Base-by-base conservation (phyloP, 1,140 invertebrate species). In the Drosophila albomicans region DNA sequence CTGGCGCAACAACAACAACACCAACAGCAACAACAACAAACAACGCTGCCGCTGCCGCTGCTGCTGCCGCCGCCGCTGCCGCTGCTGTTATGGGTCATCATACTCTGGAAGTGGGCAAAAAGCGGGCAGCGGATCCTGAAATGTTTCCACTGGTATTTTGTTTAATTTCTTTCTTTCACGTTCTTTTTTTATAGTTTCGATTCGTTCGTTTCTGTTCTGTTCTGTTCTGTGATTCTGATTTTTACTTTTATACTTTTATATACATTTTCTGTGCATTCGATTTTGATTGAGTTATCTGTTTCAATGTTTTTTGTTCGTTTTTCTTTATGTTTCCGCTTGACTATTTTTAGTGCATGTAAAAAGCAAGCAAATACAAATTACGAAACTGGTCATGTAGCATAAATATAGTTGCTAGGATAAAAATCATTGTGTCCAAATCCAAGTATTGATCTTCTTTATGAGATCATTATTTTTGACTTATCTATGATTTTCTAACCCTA, bases 71-170 rank as follows among this genome's bases (percentile, higher is more conserved):
- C 72, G 93, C 93, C 81, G 94, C 95, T 49, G 84, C 78, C 71
- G 81, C 81, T 46, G 89, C 80, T 74, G 75, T 89, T 30, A 91
- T 87, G 82, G 78, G 90, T 54, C 82, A 84, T 67, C 82, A 79
- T 52, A 75, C 90, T 75, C 70, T 92, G 79, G 95, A 96, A 94
- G 95, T 96, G 93, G 96, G 96, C 95, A 97, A 97, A 96, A 97
- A 97, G 95, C 92, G 93, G 80, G 82, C 93, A 87, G 92, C 92
- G 73, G 93, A 95, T 93, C 96, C 81, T 81, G 97, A 97, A 95
- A 94, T 97, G 95, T 95, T 97, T 82, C 91, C 91, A 96, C 96
- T 97, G 97, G 97, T 97, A 97, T 96, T 92, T 91, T 78, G 51
- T 77, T 79, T 75, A 59, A 76, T 81, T 70, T 64, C 45, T 66